Base-by-base conservation (phyloP, 2,797 vertebrate genomes). In the Morelia viridis region DNA sequence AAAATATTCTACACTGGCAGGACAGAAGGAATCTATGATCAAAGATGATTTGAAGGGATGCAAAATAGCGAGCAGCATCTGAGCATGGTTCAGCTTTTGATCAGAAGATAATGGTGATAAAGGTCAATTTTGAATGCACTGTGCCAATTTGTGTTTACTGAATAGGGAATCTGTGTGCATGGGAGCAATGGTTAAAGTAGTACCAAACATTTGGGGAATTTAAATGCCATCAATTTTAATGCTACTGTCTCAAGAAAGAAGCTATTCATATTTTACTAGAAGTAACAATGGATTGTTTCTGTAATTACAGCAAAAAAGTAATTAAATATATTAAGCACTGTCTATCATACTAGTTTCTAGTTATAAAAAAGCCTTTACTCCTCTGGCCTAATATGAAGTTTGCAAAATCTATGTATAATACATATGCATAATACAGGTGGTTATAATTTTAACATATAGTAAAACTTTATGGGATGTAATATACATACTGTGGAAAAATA, bases 401-500 rank as follows among this genome's bases (percentile, higher is more conserved):
- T 10, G 5, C 56, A 94, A 94, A 95, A 92, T 93, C 5, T 83
- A 83, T 89, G 0, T 17, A 89, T 91, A 68, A 91, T 31, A 89
- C 93, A 41, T 87, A 35, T 35, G 35, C 35, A 35, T 35, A 41
- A 41, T 41, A 91, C 28, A 50, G 91, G 6, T 85, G 35, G 92
- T 1, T 95, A 31, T n/a, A 87, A 57, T 93, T n/a, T 94, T 93
- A 89, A 94, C 92, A 92, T 80, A 88, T n/a, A 86, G 92, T 0
- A 95, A 35, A 87, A 91, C 1, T 15, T 92, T 87, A 94, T 90
- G 93, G 94, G 7, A 10, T 93, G 57, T 68, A 89, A 93, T 5
- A 91, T 95, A 90, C 1, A 87, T 53, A 87, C 26, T 94, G 88
- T 2, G 41, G 31, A 91, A 94, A 94, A 71, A 92, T 15, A 86